Evolutionary conservation across 2,113 vertebrate species (phyloP), one percentile per base, ranked within the genome.

Genomic region (Carassius gibelio): DNA sequence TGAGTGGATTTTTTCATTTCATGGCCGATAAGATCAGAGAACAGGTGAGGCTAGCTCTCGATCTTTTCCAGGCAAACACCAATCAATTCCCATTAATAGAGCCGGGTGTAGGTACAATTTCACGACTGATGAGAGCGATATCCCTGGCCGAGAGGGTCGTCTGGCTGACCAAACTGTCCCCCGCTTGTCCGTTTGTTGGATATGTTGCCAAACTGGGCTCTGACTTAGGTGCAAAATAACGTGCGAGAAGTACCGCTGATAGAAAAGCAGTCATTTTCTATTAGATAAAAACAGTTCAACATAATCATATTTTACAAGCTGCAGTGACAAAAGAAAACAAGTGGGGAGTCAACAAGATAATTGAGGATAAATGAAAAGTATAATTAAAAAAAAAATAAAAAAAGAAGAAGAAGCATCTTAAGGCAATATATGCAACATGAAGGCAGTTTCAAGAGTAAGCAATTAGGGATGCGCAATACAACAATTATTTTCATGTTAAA

Each of bases 1-100:
- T 91, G 90, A 90, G 88, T 90, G 88, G 88, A 90, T 90, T 91
- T 91, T 89, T 91, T 90, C 89, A 91, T 91, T 91, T 90, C 90
- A 91, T 91, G 90, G 87, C 90, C 87, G 90, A 91, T 91, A 88
- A 89, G 87, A 89, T 89, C 89, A 82, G 83, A 88, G 87, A 86
- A 89, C 88, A 88, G 88, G 89, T 85, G 86, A 90, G 84, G 83
- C 88, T 80, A 69, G 85, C 50, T 79, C 87, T 85, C 87, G 77
- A 89, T 91, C 85, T 88, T 91, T 87, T 86, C 87, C 90, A 86
- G 87, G 88, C 87, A 90, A 91, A 89, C 82, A 91, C 89, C 89
- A 90, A 91, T 90, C 90, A 88, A 91, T 91, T 91, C 85, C 84
- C 85, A 90, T 90, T 85, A 87, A 90, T 88, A 88, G 88, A 85